Evolutionary conservation across 2,113 vertebrate genomes (phyloP), one percentile per base, ranked within the genome.

Genomic region (Cynopterus brachyotis): DNA sequence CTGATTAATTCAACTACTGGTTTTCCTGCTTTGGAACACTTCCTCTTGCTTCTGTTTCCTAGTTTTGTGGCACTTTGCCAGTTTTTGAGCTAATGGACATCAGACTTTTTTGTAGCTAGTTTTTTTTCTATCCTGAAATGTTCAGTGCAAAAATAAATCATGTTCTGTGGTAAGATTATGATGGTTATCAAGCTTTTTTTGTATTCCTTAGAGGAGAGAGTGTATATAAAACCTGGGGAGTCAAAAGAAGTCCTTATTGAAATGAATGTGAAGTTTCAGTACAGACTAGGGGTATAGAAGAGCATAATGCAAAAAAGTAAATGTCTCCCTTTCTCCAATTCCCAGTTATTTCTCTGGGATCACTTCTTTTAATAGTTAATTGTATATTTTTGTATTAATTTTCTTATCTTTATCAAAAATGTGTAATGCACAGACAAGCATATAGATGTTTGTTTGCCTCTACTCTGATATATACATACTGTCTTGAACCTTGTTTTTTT

Each of bases 401-500:
- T 66, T 83, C 24, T 64, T 72, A 72, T 78, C 37, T 66, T 95
- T 57, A 30, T 69, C 79, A 9, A 87, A 75, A 91, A 69, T 76
- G 7, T 76, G 60, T 75, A 81, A 17, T 40, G 32, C 13, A 53
- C 0, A 12, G 66, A 15, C 2, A 42, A 93, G 19, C 59, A 62
- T 75, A 55, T 42, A 60, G 10, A 22, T 66, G 10, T 79, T 83
- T 84, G 35, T 60, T 81, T 86, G 11, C 53, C 47, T 64, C 47
- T 20, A n/a, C 4, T 73, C 4, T n/a, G 8, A 59, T 67, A 22
- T 42, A 4, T 90, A 62, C 59, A 12, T 70, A 45, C 30, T 73
- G 19, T 85, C 86, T 76, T 89, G 78, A 94, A 75, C 13, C 42
- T 79, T 59, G 37, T 28, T 80, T 84, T 90, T 92, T 88, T 89